Evolutionary conservation across 2,113 vertebrate species (phyloP), one percentile per base, ranked within the genome.

Genomic region (Gallinago paraguaiae): DNA sequence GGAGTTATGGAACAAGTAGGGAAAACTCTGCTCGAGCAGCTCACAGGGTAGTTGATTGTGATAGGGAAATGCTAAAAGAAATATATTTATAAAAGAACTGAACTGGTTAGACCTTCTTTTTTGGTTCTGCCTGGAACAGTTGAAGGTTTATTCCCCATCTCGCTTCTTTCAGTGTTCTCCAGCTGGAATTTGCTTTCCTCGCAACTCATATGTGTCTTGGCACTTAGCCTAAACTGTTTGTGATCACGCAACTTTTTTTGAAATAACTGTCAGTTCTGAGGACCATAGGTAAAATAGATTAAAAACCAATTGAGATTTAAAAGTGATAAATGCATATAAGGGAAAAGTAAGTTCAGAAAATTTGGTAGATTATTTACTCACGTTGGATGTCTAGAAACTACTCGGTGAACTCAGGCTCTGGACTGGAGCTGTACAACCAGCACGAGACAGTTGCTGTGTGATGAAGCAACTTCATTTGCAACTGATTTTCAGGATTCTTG

Each of bases 1-100:
- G n/a, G 41, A 61, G 23, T 53, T 3, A 0, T n/a, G 31, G 30
- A 39, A 18, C 23, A 35, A 48, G n/a, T 39, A 23, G 0, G 7
- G 41, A 88, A 83, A 70, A 70, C 23, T 37, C 48, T 61, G 17
- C 17, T 31, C 19, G 27, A 78, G n/a, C 39, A 33, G 24, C 22
- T 60, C 59, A 7, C 9, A 20, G 27, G 17, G 18, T 39, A 41
- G 39, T n/a, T 85, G 6, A 45, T n/a, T 7, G 56, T 92, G 70
- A 22, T 68, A 57, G 79, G 35, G 28, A 22, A 28, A 13, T 65
- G 10, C 28, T 35, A 24, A 35, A 23, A 68, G 56, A 59, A 51
- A 31, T 45, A 4, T 2, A 17, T 82, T 71, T 39, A 5, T 56
- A 27, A 78, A 81, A 83, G 22, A 23, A 17, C 46, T 72, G 17